Conservation (phyloP, 2,113 vertebrate genomes). For the Loxodonta africana region DNA sequence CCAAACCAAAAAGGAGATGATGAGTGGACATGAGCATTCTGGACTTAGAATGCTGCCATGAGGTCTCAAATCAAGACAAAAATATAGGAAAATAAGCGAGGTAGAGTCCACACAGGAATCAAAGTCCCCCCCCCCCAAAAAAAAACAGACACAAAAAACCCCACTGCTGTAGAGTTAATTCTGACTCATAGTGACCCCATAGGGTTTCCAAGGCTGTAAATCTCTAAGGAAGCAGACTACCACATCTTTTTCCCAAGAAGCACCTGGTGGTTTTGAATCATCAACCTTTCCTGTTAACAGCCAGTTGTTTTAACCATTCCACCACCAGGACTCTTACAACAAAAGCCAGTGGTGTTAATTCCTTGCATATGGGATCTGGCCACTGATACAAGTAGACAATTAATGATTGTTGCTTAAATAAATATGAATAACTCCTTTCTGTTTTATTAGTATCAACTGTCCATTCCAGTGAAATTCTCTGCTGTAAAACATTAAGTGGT, state of each 20-base stretch:
- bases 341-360: not conserved
- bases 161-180: too few relatives aligned
- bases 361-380: not conserved
- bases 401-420: not conserved
- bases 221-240: too few relatives aligned
- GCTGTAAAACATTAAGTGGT: not conserved
- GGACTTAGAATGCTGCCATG: not conserved
- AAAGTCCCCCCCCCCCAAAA: too few relatives aligned
- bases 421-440: not conserved
- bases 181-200: too few relatives aligned
- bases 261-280: too few relatives aligned
- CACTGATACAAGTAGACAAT: not conserved
- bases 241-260: too few relatives aligned
- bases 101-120: not conserved
- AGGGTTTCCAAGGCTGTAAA: too few relatives aligned
- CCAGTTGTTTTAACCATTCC: too few relatives aligned
- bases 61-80: not conserved
- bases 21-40: not conserved
- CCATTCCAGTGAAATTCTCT: not conserved
- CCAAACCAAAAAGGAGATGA: not conserved
- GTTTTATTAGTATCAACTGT: not conserved
- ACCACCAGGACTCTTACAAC: too few relatives aligned
- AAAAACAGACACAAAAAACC: too few relatives aligned
- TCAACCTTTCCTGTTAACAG: too few relatives aligned
- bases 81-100: not conserved